Conservation (phyloP, 2,797 vertebrate species). For the Scolopax rusticola region DNA sequence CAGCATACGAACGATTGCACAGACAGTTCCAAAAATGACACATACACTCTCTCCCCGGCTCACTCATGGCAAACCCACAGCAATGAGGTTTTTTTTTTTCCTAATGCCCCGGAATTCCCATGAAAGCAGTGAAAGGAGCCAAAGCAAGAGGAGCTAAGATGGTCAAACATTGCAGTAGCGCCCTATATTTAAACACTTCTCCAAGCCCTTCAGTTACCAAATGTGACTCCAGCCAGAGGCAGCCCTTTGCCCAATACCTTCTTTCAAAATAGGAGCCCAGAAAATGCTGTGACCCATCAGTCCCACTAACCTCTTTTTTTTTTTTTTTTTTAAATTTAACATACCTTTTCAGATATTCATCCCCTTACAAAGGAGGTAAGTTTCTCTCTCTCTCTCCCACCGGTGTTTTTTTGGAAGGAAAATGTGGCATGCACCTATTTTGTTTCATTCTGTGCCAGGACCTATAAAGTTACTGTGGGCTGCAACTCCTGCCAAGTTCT, state of each 20-base stretch:
- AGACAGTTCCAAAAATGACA: slow-evolving; percentile 37
- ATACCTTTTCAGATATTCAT: background rate
- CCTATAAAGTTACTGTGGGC: slow-evolving; percentile 63
- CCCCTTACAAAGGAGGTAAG: slow-evolving; percentile 61
- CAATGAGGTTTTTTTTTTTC: background rate
- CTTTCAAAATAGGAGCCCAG: slow-evolving; percentile 41
- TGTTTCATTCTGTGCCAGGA: slow-evolving; percentile 66
- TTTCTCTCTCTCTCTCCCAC: background rate
- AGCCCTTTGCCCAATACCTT: background rate
- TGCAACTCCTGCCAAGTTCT: slow-evolving; percentile 58
- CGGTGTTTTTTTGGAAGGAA: slow-evolving; percentile 62
- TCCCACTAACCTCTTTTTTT: background rate
- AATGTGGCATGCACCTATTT: slow-evolving; percentile 74
- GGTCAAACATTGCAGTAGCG: background rate
- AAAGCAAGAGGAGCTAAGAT: background rate
- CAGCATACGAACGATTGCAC: background rate
- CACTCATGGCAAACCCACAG: slow-evolving; percentile 20
- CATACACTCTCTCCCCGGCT: background rate
- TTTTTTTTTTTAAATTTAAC: background rate
- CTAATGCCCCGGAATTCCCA: slow-evolving; percentile 5
- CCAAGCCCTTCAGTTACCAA: background rate
- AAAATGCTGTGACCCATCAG: slow-evolving; percentile 7
- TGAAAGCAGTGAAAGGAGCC: background rate
- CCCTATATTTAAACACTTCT: background rate
- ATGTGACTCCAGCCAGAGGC: background rate